Evolutionary conservation across 2,888 invertebrate genomes (phyloP).

Genomic region (Hyalella azteca): DNA sequence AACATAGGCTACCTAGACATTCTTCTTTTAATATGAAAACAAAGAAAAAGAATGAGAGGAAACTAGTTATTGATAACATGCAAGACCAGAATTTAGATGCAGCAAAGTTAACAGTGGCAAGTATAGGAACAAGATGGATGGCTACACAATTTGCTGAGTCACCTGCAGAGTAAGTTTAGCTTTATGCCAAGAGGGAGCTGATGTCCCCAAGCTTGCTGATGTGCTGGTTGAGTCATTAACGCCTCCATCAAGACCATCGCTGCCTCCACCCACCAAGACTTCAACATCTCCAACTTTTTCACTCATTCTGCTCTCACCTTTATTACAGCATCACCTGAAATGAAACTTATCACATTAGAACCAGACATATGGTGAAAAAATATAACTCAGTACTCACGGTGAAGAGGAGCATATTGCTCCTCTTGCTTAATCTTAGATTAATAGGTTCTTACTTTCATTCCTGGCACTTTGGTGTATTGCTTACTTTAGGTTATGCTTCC

Average conservation of each 20-base stretch:
- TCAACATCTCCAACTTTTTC: slow-evolving; percentile 57
- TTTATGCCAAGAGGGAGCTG: slow-evolving; percentile 48
- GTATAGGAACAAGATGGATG: slow-evolving; percentile 76
- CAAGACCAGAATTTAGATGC: slow-evolving; percentile 70
- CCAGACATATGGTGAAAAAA: no score
- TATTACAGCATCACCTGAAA: slow-evolving; percentile 2
- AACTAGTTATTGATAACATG: no score
- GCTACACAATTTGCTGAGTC: not conserved
- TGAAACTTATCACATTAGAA: no score
- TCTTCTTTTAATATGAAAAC: no score
- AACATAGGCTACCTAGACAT: no score
- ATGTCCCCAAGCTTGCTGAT: not conserved
- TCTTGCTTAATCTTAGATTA: no score
- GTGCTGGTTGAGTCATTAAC: slow-evolving; percentile 40
- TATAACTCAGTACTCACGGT: no score
- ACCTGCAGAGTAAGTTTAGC: slow-evolving; percentile 53
- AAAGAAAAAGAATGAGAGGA: no score
- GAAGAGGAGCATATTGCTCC: no score
- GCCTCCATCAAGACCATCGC: slow-evolving; percentile 31
- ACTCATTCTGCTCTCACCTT: slow-evolving; percentile 44
- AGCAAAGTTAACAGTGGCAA: slow-evolving; percentile 78
- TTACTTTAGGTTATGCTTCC: no score
- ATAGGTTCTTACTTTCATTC: no score
- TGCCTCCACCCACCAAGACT: slow-evolving; percentile 49
- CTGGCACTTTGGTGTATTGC: no score